A percentile compares a stretch with the other conserved stretches of the same genome.
phyloP scores from a whole-genome alignment of 2,888 invertebrate genomes.

The Schizaphis graminum region DNA sequence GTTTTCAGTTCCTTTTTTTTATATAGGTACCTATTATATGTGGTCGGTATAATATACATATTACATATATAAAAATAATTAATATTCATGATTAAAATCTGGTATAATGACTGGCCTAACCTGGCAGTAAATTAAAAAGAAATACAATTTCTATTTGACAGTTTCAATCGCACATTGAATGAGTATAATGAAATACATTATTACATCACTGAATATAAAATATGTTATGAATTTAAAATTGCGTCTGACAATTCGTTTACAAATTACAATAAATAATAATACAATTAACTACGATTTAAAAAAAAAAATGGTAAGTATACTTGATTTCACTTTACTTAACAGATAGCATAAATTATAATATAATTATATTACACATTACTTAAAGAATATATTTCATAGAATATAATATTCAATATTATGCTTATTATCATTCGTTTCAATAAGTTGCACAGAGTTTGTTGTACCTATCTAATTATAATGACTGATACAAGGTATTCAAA shows the following conservation, averaged over 20 bases:
- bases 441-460: not conserved
- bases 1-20: not conserved
- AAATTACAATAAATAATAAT: not conserved
- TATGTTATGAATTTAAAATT: not conserved
- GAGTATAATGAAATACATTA: not conserved
- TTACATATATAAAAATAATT: not conserved
- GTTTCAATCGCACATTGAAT: not conserved
- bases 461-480: not conserved
- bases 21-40: not conserved
- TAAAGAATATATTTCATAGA: not conserved
- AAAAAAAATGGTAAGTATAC: not conserved
- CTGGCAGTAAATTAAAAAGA: not conserved
- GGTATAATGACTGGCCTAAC: not conserved
- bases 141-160: not conserved
- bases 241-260: not conserved
- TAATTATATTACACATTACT: not conserved
- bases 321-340: not conserved
- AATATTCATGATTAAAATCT: conserved; percentile 1
- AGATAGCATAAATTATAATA: not conserved
- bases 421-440: not conserved
- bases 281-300: not conserved
- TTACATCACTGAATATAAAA: not conserved
- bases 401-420: not conserved
- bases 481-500: not conserved
- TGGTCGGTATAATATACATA: not conserved